Conservation (phyloP, 2,888 invertebrate genomes). For the Trilocha varians region DNA sequence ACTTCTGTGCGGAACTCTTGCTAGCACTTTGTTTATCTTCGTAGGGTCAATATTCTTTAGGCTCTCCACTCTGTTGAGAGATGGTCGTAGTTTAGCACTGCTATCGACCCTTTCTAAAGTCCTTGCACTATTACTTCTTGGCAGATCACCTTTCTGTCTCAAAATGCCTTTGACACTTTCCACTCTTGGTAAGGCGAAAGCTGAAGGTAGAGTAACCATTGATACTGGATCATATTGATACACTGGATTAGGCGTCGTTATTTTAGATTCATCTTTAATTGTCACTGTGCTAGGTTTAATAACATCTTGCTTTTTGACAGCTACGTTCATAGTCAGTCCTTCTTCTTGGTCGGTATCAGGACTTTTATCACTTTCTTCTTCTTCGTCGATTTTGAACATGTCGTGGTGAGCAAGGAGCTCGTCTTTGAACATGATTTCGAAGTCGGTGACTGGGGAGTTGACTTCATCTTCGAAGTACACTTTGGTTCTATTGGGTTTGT, state of each 20-base stretch:
- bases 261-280: conserved; percentile 58
- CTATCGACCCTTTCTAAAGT: conserved; percentile 53
- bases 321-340: conserved; percentile 57
- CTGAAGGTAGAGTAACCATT: conserved; percentile 41
- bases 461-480: conserved; percentile 69
- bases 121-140: conserved; percentile 53
- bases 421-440: conserved; percentile 71
- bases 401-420: conserved; percentile 51
- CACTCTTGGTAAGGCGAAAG: conserved; percentile 47
- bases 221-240: conserved; percentile 59
- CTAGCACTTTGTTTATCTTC: conserved; percentile 54
- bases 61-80: conserved; percentile 56
- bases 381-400: conserved; percentile 67
- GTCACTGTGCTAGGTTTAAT: conserved; percentile 61
- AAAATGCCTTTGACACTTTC: conserved; percentile 62
- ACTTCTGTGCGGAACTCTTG: conserved; percentile 61
- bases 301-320: conserved; percentile 54
- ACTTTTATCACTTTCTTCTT: conserved; percentile 55
- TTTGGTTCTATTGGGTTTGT: conserved; percentile 58
- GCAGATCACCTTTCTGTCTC: conserved; percentile 34
- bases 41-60: conserved; percentile 55
- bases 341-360: conserved; percentile 61
- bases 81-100: conserved; percentile 33
- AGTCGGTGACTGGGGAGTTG: conserved; percentile 64
- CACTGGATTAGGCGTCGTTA: conserved; percentile 49